Base-by-base conservation (phyloP, 2,888 invertebrate species). In the Euzophera pinguis region DNA sequence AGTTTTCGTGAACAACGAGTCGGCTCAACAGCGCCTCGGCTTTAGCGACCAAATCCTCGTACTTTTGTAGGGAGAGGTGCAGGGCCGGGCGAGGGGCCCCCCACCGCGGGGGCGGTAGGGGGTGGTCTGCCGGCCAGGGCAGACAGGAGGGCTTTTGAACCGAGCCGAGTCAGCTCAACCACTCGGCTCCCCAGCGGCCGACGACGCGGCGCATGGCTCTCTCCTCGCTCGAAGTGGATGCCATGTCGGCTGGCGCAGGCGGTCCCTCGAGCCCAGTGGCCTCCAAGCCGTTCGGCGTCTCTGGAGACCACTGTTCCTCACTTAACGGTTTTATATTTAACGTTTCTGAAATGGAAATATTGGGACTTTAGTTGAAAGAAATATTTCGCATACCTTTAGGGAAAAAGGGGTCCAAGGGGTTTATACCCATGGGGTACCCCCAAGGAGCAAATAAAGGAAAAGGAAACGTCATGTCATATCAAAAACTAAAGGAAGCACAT, bases 121-220 rank as follows among this genome's bases (percentile, higher is more conserved):
- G 89, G 84, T 84, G 84, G 64, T 79, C 79, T 63, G 81, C 82
- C 79, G 91, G 89, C 90, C 90, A 90, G 53, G 69, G 74, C 60
- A 71, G 78, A 73, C 75, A 78, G 59, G 75, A 59, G 53, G 75
- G 62, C 61, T 71, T 73, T 56, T 67, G 71, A 61, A 71, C 79
- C 57, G 79, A 75, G 93, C 93, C 95, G 97, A 97, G 97, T 97
- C 97, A 97, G 97, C 97, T 97, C 92, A 97, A 97, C 97, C 97
- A 97, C 92, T 97, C 97, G 92, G 94, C 94, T 83, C 96, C 97
- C 96, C 96, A 97, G 78, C 96, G 95, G 75, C 96, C 96, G 81
- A 96, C 95, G 75, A 89, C 80, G 80, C 89, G 89, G 80, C 82
- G 88, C 17, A 88, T 73, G 71, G 84, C 81, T 61, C 84, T 76